phyloP scores from a whole-genome alignment of 2,888 invertebrate genomes.

The Chaetogeoica ovagalla region DNA sequence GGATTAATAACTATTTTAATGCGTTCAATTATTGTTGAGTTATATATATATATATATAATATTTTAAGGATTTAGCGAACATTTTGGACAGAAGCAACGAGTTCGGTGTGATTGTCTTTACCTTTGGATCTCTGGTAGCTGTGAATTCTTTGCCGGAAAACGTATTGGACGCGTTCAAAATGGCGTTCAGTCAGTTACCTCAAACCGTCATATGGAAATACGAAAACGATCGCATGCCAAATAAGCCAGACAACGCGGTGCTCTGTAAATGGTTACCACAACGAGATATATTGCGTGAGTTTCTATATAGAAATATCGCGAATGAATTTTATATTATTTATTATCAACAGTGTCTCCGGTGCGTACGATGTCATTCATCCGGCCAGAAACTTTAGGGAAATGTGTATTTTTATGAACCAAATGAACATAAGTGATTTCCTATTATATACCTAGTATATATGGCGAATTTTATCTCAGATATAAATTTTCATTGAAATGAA shows the following conservation, averaged over 20 bases:
- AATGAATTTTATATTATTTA: no score
- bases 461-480: no score
- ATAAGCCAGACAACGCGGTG: conserved; percentile 68
- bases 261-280: conserved; percentile 74
- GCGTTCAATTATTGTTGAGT: not conserved
- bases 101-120: conserved; percentile 72
- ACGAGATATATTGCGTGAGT: conserved; percentile 74
- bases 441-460: no score
- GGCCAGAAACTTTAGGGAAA: no score
- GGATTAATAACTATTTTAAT: no score
- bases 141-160: conserved; percentile 67
- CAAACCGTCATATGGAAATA: conserved; percentile 79
- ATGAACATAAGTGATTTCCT: no score
- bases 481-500: no score
- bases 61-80: conserved; percentile 64
- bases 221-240: conserved; percentile 66
- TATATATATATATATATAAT: no score
- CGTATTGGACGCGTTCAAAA: conserved; percentile 66
- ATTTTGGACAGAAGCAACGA: not conserved
- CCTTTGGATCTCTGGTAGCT: conserved; percentile 75
- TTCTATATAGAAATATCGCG: no score
- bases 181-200: conserved; percentile 67
- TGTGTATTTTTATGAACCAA: no score
- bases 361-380: no score
- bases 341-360: no score